Percentiles rank a stretch among this genome's conserved stretches.
These are phyloP conservation scores for Aurelia coerulea DNA, from an alignment of 30 jellyfish, hydroid and myxozoan species.

Conservation along the genomic window DNA sequence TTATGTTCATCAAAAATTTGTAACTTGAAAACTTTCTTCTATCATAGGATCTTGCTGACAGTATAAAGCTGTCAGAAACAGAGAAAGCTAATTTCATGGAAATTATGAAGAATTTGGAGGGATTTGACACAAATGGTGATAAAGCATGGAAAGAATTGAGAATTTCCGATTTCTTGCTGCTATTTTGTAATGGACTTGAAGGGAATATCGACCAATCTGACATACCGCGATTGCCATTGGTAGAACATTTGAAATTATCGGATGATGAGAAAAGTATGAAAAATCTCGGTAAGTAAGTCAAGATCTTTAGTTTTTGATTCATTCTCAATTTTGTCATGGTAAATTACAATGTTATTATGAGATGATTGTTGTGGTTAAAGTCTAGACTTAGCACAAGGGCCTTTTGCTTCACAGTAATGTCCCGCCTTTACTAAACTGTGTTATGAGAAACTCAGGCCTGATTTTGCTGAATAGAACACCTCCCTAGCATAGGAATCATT, in stretches of 20 bases:
- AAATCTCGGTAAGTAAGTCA: slow-evolving; percentile 18
- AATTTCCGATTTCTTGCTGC: slow-evolving; percentile 35
- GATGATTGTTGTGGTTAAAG: too few species aligned
- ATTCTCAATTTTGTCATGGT: too few species aligned
- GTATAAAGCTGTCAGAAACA: background rate
- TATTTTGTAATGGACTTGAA: background rate
- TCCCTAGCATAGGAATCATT: too few species aligned
- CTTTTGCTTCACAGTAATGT: too few species aligned
- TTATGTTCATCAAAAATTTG: too few species aligned
- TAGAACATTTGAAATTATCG: background rate
- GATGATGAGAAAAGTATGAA: background rate
- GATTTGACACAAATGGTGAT: background rate
- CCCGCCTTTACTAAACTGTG: too few species aligned
- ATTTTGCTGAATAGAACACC: too few species aligned
- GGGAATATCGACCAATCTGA: slow-evolving; percentile 25
- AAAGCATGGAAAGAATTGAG: background rate
- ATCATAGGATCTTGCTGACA: too few species aligned
- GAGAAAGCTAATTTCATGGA: background rate
- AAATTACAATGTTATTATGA: too few species aligned
- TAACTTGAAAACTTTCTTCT: too few species aligned
- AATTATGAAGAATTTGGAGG: background rate
- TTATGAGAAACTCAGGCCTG: too few species aligned
- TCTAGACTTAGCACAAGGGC: too few species aligned
- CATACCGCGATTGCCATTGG: slow-evolving; percentile 25
- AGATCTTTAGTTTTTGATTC: background rate